phyloP scores from a whole-genome alignment of 2,888 invertebrate genomes.

The Nemotelus pantherinus region DNA sequence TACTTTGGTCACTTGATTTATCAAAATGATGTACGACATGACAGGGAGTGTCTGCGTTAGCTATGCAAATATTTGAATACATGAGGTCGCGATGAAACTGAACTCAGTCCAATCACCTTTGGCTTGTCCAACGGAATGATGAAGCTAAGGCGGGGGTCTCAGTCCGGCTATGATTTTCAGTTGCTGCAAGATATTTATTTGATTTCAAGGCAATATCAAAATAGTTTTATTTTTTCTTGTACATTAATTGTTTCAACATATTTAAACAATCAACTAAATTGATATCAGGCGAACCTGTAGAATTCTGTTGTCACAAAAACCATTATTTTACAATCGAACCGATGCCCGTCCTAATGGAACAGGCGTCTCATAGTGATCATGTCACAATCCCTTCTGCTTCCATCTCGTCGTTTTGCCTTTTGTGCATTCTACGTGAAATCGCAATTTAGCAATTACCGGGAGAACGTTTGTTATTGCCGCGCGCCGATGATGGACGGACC shows the following conservation, averaged over 20 bases:
- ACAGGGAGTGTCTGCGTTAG: constrained; percentile 5
- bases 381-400: neutral
- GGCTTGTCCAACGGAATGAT: neutral
- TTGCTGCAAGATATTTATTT: neutral
- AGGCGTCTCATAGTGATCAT: neutral
- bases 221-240: neutral
- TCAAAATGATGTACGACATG: constrained; percentile 32
- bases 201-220: neutral
- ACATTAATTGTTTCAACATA: neutral
- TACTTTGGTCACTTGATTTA: constrained; percentile 1
- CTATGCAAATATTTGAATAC: constrained; percentile 13
- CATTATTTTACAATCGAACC: neutral
- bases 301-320: neutral
- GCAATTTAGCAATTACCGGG: constrained; percentile 40
- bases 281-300: too few relatives aligned
- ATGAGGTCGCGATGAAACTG: neutral
- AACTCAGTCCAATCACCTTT: constrained; percentile 18
- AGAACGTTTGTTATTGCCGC: constrained; percentile 31
- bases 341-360: constrained; percentile 3
- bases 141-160: neutral
- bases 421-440: constrained; percentile 33
- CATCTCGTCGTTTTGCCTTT: constrained; percentile 18
- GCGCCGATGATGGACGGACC: constrained; percentile 19
- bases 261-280: neutral
- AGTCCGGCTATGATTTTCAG: neutral